Percentiles rank a stretch among this genome's conserved stretches.
Evolutionary conservation across 2,888 invertebrate species (phyloP).

Genomic region (Alloplasta piceator): DNA sequence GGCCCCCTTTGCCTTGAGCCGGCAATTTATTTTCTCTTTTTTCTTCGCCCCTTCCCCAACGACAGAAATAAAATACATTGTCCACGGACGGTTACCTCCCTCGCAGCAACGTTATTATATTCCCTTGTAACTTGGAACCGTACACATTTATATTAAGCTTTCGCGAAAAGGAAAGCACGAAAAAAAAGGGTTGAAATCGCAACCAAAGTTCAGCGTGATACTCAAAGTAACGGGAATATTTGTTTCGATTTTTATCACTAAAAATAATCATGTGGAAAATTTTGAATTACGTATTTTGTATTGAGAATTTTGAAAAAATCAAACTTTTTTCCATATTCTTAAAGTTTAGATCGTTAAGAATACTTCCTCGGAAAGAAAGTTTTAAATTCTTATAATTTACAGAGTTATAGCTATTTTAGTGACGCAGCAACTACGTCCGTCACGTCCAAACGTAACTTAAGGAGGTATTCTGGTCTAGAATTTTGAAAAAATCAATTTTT

Average conservation of each 20-base stretch:
- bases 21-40: conserved; percentile 58
- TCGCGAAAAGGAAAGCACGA: background rate
- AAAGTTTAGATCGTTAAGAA: no score
- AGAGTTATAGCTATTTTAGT: no score
- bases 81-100: conserved; percentile 47
- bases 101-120: conserved; percentile 50
- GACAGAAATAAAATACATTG: conserved; percentile 55
- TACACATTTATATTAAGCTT: conserved; percentile 4
- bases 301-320: no score
- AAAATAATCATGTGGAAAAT: no score
- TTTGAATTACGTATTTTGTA: no score
- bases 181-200: background rate
- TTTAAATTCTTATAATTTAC: no score
- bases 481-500: no score
- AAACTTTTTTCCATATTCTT: no score
- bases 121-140: background rate
- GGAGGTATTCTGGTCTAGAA: no score
- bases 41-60: conserved; percentile 7
- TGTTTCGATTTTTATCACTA: background rate
- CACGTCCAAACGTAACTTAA: no score
- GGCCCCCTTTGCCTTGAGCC: conserved; percentile 20
- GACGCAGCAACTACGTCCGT: no score
- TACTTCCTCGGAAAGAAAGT: no score
- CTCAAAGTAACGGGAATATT: background rate
- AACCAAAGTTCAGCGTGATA: background rate